Evolutionary conservation across 2,888 invertebrate species (phyloP), one percentile per base, ranked within the genome.

Genomic region (Cephus rjabovi): DNA sequence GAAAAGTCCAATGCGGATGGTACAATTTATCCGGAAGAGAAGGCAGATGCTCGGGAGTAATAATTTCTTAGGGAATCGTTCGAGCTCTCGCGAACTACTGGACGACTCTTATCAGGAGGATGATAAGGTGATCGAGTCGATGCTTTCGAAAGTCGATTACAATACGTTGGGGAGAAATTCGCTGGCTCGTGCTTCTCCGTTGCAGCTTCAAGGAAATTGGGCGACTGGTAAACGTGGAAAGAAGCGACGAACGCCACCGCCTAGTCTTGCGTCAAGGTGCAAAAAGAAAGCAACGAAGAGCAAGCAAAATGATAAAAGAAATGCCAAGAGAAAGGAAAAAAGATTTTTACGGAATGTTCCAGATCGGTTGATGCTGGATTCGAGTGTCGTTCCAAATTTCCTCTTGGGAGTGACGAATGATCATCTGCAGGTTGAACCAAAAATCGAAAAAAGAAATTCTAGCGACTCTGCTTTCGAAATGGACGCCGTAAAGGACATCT

Each of bases 81-180:
- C 74, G 12, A 56, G 34, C 12, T 12, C 40, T 73, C 77, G 56
- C 3, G 81, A 78, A 37, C 37, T 73, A 34, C 30, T 69, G 31
- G 73, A 80, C 11, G 69, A 81, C 11, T 71, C 81, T 12, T 82
- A 81, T 56, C 78, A 76, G 37, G 81, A 81, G 15, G 82, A 82
- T 74, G 77, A 82, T 74, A 75, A 78, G 76, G 37, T 81, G 12
- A 82, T 82, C 35, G 82, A 81, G 40, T 81, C 82, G 56, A 80
- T 82, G 77, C 77, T 82, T n/a, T 75, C 77, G 31, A 82, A 82
- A 73, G 79, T 81, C 4, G 77, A 83, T 74, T 78, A 79, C 69
- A 56, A 79, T 68, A 76, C 68, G 69, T 56, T 69, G 6, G 76
- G 77, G 31, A 75, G 73, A 73, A 30, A 31, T 34, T 34, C 75